These are phyloP conservation scores for Pipistrellus pipistrellus DNA, from an alignment of 2,797 vertebrate species.

Conservation along the genomic window DNA sequence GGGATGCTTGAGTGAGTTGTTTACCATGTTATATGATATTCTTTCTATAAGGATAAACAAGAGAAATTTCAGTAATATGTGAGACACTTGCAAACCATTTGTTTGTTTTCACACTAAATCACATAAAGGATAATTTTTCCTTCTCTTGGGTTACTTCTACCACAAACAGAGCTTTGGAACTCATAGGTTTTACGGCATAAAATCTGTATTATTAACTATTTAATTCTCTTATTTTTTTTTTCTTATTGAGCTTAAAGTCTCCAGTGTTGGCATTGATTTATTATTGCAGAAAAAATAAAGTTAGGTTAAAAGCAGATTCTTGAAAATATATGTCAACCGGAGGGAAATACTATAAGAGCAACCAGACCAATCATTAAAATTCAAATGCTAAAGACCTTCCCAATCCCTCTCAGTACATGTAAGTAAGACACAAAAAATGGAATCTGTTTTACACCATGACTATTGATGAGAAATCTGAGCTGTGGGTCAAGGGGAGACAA, in stretches of 20 bases:
- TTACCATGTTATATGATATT: neutral
- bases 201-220: neutral
- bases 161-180: conserved; percentile 30
- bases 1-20: neutral
- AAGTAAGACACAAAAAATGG: neutral
- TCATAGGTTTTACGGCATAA: neutral
- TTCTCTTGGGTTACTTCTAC: neutral
- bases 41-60: neutral
- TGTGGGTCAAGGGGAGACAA: neutral
- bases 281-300: conserved; percentile 28
- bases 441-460: neutral
- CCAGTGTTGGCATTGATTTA: neutral
- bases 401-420: neutral
- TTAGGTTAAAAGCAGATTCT: conserved; percentile 5
- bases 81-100: neutral
- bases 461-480: conserved; percentile 13
- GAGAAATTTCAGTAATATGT: conserved; percentile 27
- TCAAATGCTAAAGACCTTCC: neutral
- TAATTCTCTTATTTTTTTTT: conserved; percentile 22
- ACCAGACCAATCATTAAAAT: conserved; percentile 40
- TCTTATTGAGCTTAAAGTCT: neutral
- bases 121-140: neutral
- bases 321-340: conserved; percentile 46
- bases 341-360: conserved; percentile 36
- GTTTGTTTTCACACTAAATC: conserved; percentile 21